Conservation (phyloP, 2,113 vertebrate genomes). For the Phoxinus phoxinus region DNA sequence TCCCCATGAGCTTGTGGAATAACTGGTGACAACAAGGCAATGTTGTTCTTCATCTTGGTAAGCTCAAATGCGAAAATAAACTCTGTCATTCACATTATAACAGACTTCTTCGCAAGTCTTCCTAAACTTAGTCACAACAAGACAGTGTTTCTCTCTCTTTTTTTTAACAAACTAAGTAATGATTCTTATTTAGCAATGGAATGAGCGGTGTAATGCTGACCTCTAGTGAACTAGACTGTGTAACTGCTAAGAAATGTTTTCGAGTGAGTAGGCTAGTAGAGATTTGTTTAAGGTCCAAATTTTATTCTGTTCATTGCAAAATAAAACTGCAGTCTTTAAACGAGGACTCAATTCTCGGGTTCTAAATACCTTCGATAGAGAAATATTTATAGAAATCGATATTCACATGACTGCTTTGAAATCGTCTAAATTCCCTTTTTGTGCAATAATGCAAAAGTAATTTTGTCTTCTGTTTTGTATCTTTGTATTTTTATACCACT, state of each 20-base stretch:
- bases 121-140: neutral
- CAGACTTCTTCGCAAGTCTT: conserved; percentile 9
- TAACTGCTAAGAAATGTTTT: neutral
- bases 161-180: neutral
- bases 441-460: neutral
- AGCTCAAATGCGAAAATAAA: conserved; percentile 18
- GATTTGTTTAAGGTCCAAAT: neutral
- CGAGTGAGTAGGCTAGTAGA: neutral
- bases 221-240: conserved; percentile 22
- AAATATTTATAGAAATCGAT: neutral
- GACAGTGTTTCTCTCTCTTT: neutral
- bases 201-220: neutral
- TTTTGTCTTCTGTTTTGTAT: neutral
- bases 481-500: neutral
- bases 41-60: conserved; percentile 39
- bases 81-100: neutral
- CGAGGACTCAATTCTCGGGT: neutral
- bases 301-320: neutral
- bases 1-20: neutral
- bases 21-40: conserved; percentile 15
- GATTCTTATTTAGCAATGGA: neutral
- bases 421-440: neutral
- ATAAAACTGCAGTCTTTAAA: neutral
- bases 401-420: neutral
- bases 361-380: neutral